Conservation (phyloP, 1,140 invertebrate species). For the Penaeus vannamei region DNA sequence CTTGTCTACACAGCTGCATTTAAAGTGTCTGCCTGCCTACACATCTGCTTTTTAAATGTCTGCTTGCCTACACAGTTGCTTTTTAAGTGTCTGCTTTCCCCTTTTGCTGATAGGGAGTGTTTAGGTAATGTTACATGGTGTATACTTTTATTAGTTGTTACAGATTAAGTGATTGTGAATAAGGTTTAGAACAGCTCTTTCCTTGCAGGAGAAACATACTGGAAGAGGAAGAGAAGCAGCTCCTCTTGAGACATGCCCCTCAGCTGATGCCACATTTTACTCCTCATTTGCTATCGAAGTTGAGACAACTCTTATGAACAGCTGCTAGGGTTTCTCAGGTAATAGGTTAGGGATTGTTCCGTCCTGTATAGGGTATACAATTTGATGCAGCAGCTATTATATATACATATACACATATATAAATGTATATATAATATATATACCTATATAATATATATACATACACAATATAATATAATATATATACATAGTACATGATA, state of each 20-base stretch:
- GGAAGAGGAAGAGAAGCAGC: conserved; percentile 50
- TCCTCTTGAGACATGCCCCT: conserved; percentile 42
- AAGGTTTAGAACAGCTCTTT: not conserved
- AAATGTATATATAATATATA: too few species aligned
- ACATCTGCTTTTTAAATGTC: not conserved
- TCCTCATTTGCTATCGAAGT: conserved; percentile 13
- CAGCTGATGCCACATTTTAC: conserved; percentile 39
- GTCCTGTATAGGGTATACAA: not conserved
- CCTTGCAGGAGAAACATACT: conserved; percentile 34
- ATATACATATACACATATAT: too few species aligned
- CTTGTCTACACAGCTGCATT: not conserved
- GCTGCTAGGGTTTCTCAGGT: too few species aligned
- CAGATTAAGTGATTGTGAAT: not conserved
- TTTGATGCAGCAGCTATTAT: not conserved
- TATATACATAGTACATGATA: too few species aligned
- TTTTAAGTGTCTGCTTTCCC: too few species aligned
- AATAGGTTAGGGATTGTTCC: too few species aligned
- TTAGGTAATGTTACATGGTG: too few species aligned
- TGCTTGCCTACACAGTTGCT: not conserved
- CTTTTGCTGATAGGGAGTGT: too few species aligned
- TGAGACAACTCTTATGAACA: conserved; percentile 28
- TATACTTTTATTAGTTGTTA: too few species aligned
- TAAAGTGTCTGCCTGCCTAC: not conserved
- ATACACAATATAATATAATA: too few species aligned
- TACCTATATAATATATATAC: too few species aligned